Conservation (phyloP, 2,888 invertebrate species). For the Orthosia gothica region DNA sequence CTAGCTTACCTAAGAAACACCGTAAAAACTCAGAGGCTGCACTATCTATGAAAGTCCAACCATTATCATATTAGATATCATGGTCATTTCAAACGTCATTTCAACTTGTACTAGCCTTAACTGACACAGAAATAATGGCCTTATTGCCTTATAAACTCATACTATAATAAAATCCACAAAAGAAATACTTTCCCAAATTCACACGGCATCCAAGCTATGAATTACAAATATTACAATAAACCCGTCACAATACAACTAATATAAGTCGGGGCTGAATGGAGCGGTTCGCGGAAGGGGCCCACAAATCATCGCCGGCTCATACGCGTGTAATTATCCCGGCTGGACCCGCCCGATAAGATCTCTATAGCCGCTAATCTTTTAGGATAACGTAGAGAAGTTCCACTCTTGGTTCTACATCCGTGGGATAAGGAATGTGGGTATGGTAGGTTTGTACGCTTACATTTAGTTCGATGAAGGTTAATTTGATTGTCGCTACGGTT, state of each 20-base stretch:
- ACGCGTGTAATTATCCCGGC: conserved; percentile 80
- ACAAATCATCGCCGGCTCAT: conserved; percentile 81
- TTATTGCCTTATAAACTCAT: neutral
- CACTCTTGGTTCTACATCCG: conserved; percentile 16
- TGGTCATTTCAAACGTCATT: neutral
- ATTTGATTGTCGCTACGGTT: neutral
- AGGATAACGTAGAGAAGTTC: conserved; percentile 36
- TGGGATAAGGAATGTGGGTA: neutral
- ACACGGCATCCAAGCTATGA: conserved; percentile 58
- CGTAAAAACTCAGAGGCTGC: no score
- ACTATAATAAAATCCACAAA: neutral
- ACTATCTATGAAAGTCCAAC: no score
- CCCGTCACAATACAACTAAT: conserved; percentile 57
- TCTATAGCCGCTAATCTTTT: conserved; percentile 69
- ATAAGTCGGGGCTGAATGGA: conserved; percentile 68
- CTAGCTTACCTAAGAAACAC: no score
- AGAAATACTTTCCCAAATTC: conserved; percentile 45
- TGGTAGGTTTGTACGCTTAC: neutral
- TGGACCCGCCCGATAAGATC: conserved; percentile 80
- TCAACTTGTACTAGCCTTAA: neutral
- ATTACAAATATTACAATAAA: conserved; percentile 60
- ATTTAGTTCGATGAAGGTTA: neutral
- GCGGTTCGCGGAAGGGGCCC: conserved; percentile 74
- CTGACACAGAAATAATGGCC: neutral
- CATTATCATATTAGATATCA: no score